Conservation (phyloP, 1,140 invertebrate species). For the Aradophagus sp. region DNA sequence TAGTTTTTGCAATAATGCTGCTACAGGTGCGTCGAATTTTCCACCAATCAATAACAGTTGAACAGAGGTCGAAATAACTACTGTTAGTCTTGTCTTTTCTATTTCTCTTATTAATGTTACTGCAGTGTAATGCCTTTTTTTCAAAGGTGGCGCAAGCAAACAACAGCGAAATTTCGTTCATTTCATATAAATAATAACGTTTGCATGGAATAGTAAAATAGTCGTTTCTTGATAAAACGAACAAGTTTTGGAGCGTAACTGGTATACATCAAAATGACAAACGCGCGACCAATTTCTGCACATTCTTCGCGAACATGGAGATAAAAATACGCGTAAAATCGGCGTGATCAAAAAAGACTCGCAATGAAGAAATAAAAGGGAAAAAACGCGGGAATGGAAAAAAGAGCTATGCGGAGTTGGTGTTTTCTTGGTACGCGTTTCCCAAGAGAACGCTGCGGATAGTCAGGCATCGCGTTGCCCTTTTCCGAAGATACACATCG, state of each 20-base stretch:
- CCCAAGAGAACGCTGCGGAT: conserved; percentile 44
- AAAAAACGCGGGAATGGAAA: conserved; percentile 11
- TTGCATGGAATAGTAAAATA: no score
- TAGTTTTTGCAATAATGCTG: no score
- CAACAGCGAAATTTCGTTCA: no score
- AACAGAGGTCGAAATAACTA: no score
- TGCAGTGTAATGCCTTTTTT: no score
- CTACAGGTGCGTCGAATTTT: no score
- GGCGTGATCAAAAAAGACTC: conserved; percentile 18
- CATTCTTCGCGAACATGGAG: conserved; percentile 4
- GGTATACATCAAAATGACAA: conserved; percentile 7
- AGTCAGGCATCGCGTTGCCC: conserved; percentile 42
- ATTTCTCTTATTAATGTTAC: no score
- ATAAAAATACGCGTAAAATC: conserved; percentile 31
- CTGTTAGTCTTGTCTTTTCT: no score
- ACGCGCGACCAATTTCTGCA: conserved; percentile 16
- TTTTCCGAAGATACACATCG: conserved; percentile 55
- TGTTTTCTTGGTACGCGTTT: conserved; percentile 46
- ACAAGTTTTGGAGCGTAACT: conserved; percentile 15
- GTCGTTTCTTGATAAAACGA: conserved; percentile 19
- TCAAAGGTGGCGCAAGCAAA: no score
- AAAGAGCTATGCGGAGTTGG: neutral
- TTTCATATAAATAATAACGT: no score
- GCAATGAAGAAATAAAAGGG: conserved; percentile 32
- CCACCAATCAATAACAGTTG: no score